These are phyloP conservation scores for Labia minor DNA, from an alignment of 2,888 invertebrate genomes.

Conservation along the genomic window DNA sequence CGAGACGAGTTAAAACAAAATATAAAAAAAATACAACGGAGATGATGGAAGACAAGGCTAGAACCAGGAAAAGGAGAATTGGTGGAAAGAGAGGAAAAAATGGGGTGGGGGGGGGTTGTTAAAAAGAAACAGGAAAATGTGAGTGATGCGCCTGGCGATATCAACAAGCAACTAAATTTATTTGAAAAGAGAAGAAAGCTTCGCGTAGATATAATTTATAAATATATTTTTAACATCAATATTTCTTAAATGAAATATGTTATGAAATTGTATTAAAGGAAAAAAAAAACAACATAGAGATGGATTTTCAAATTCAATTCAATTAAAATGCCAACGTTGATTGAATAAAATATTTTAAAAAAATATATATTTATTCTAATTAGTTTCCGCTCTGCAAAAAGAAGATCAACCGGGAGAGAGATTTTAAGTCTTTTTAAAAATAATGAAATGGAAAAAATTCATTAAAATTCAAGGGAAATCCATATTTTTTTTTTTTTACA, in stretches of 20 bases:
- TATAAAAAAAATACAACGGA: not conserved
- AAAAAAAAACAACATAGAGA: too few relatives aligned
- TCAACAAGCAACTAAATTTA: conserved; percentile 13
- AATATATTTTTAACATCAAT: not conserved
- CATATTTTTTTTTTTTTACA: too few relatives aligned
- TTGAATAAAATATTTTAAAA: too few relatives aligned
- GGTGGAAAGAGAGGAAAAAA: not conserved
- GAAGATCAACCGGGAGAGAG: too few relatives aligned
- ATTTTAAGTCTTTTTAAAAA: too few relatives aligned
- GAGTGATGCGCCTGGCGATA: not conserved
- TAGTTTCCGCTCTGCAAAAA: too few relatives aligned
- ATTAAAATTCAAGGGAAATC: too few relatives aligned
- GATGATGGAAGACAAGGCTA: not conserved
- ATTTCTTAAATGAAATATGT: not conserved
- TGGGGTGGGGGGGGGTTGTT: not conserved
- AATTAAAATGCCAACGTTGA: too few relatives aligned
- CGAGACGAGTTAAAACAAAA: conserved; percentile 8
- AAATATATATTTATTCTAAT: too few relatives aligned
- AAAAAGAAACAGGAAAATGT: conserved; percentile 5
- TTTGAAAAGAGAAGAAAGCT: not conserved
- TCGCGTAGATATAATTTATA: not conserved
- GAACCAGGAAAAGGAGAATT: not conserved
- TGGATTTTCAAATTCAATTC: too few relatives aligned
- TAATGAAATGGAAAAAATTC: too few relatives aligned
- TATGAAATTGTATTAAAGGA: too few relatives aligned